Evolutionary conservation across 2,113 vertebrate species (phyloP).

Genomic region (Litocranius walleri): DNA sequence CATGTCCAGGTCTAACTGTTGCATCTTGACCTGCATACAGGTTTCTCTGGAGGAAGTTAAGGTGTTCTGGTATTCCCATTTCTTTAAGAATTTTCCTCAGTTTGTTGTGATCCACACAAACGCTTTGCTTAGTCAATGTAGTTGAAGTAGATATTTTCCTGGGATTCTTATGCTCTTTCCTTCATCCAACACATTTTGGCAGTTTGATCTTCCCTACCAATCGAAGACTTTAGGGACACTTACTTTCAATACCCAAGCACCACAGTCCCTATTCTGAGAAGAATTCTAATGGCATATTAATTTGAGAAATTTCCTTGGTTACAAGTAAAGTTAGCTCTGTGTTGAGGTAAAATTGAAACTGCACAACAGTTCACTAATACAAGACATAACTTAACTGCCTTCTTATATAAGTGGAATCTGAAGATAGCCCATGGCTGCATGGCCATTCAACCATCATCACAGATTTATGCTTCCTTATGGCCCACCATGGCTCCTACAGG

Average conservation of each 20-base stretch:
- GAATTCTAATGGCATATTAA: not conserved
- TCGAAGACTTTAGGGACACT: not conserved
- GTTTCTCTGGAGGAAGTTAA: too few relatives aligned
- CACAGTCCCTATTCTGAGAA: not conserved
- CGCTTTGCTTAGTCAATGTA: not conserved
- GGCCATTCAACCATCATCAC: not conserved
- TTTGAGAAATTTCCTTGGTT: not conserved
- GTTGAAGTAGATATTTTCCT: not conserved
- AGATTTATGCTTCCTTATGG: not conserved
- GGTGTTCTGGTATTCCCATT: too few relatives aligned
- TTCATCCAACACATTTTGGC: not conserved
- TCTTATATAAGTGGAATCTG: not conserved
- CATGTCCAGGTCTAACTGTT: too few relatives aligned
- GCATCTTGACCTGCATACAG: too few relatives aligned
- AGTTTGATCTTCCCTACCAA: not conserved
- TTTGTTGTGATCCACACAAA: too few relatives aligned
- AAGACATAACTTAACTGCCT: not conserved
- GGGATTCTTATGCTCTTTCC: not conserved
- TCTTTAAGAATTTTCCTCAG: too few relatives aligned
- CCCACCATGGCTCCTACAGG: not conserved
- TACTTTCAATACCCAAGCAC: not conserved
- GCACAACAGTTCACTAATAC: not conserved
- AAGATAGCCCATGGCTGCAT: not conserved
- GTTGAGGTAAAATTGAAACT: not conserved
- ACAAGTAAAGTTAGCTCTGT: not conserved